These are phyloP conservation scores for Saccopteryx leptura DNA, from an alignment of 2,113 vertebrate species.

Conservation along the genomic window DNA sequence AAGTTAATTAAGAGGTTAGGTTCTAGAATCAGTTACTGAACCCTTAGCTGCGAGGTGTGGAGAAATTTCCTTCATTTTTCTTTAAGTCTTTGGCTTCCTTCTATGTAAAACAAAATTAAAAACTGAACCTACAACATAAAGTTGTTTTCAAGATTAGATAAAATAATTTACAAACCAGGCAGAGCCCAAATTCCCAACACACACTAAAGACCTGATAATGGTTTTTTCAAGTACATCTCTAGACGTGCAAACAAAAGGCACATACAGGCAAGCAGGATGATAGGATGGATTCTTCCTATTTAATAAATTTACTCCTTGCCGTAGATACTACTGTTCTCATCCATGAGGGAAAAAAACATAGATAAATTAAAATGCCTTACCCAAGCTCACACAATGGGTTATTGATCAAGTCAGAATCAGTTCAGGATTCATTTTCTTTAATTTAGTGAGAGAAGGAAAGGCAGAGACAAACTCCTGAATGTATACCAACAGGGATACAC, in stretches of 20 bases:
- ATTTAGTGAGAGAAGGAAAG: too few species aligned
- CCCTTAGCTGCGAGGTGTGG: background rate
- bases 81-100: background rate
- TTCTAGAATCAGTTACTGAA: background rate
- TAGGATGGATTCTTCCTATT: background rate
- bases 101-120: background rate
- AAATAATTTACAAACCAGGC: background rate
- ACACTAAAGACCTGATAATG: background rate
- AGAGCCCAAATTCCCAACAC: background rate
- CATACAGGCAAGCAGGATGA: background rate
- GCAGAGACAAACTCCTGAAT: too few species aligned
- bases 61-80: conserved; percentile 5
- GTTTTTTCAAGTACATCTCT: background rate
- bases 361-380: background rate
- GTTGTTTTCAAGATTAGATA: background rate
- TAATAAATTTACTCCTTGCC: background rate
- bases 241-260: background rate
- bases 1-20: background rate
- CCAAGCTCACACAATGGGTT: background rate
- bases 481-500: too few species aligned
- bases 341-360: background rate
- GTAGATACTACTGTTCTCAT: background rate
- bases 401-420: conserved; percentile 36
- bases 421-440: background rate
- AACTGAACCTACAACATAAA: background rate